Conservation (phyloP, 2,113 vertebrate species). For the Sorex fumeus region DNA sequence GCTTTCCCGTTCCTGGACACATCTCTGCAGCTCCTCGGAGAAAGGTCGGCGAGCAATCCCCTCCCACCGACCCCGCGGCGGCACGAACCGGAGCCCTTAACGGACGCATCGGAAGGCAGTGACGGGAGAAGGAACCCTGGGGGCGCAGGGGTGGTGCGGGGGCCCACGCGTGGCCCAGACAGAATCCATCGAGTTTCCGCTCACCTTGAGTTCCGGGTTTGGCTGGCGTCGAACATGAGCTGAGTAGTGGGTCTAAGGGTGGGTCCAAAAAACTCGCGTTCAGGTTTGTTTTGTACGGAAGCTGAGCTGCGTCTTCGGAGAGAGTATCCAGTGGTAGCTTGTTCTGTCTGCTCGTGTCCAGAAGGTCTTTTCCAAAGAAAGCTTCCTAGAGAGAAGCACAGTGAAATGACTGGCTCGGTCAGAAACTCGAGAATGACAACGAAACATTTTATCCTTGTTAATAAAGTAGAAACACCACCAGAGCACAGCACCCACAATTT, state of each 20-base stretch:
- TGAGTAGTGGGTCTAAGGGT: constrained; percentile 91
- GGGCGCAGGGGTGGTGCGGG: not conserved
- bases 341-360: constrained; percentile 93
- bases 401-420: not conserved
- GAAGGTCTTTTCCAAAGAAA: constrained; percentile 97
- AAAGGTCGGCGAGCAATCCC: too few relatives aligned
- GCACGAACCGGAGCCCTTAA: not conserved
- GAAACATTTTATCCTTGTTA: constrained; percentile 2
- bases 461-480: constrained; percentile 37
- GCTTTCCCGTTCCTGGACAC: constrained; percentile 45
- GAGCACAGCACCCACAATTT: constrained; percentile 12
- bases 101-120: not conserved
- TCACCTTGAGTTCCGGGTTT: constrained; percentile 93
- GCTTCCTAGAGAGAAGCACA: constrained; percentile 90
- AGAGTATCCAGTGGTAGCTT: constrained; percentile 89
- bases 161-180: not conserved
- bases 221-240: constrained; percentile 88
- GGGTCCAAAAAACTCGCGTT: constrained; percentile 89
- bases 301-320: constrained; percentile 91
- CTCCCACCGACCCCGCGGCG: too few relatives aligned
- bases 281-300: constrained; percentile 87
- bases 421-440: not conserved
- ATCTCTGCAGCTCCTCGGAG: too few relatives aligned
- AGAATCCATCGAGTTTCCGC: constrained; percentile 57
- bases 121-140: not conserved